These are phyloP conservation scores for Rissa tridactyla DNA, from an alignment of 2,113 vertebrate species.

Conservation along the genomic window DNA sequence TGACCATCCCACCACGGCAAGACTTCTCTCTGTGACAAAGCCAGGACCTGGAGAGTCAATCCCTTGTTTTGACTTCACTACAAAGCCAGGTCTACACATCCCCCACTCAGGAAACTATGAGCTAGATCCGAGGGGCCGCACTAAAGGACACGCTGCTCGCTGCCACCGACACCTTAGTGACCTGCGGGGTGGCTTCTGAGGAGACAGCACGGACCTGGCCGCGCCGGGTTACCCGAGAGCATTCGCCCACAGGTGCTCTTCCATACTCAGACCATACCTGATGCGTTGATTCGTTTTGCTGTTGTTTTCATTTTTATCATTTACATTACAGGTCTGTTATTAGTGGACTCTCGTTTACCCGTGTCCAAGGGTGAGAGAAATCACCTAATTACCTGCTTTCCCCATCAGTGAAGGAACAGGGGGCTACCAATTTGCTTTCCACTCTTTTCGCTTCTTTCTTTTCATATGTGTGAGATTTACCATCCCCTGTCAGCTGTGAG, in stretches of 20 bases:
- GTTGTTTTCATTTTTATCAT: conserved; percentile 41
- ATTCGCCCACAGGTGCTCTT: neutral
- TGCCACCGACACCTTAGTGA: neutral
- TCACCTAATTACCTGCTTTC: conserved; percentile 66
- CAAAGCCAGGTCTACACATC: neutral
- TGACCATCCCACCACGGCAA: fast-evolving
- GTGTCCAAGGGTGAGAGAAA: conserved; percentile 66
- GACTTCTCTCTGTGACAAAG: neutral
- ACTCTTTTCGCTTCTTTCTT: neutral
- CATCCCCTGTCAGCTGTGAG: conserved; percentile 21
- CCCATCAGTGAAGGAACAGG: conserved; percentile 13
- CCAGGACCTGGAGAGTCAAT: neutral
- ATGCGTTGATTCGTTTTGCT: neutral
- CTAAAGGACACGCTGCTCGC: fast-evolving
- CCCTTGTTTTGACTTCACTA: neutral
- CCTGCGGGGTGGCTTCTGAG: neutral
- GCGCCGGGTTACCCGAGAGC: fast-evolving
- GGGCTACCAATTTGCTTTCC: conserved; percentile 35
- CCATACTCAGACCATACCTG: neutral
- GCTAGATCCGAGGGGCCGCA: neutral
- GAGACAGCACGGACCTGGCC: neutral
- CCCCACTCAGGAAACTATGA: neutral
- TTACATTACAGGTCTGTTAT: conserved; percentile 49
- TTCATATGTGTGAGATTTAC: conserved; percentile 34
- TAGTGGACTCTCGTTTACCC: conserved; percentile 64